Evolutionary conservation across 1,140 invertebrate species (phyloP).

Genomic region (Anadara kagoshimensis): DNA sequence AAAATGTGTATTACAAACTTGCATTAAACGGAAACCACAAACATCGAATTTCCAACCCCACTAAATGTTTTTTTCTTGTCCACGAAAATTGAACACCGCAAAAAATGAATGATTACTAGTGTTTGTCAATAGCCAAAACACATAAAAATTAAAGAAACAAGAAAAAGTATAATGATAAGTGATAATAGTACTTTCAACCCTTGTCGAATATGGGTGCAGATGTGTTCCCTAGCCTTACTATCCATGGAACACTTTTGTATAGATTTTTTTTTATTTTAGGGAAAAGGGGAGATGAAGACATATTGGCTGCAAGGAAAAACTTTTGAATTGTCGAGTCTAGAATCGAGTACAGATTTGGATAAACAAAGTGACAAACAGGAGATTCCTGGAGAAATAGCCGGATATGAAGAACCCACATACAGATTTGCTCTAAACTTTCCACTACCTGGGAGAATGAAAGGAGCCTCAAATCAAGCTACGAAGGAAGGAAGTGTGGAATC

Average conservation of each 20-base stretch:
- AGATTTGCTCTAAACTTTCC: background rate
- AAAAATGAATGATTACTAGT: no score
- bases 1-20: no score
- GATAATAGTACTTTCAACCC: no score
- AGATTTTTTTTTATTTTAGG: conserved; percentile 30
- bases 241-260: background rate
- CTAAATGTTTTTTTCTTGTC: no score
- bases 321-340: background rate
- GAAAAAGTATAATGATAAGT: no score
- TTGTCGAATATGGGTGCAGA: no score
- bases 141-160: no score
- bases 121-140: no score
- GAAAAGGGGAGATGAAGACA: conserved; percentile 52
- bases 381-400: background rate
- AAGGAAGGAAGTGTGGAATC: background rate
- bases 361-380: background rate
- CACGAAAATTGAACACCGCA: no score
- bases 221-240: no score
- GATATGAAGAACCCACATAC: conserved; percentile 1
- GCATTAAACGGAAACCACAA: no score
- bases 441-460: background rate
- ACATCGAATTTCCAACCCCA: no score
- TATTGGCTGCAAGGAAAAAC: conserved; percentile 44
- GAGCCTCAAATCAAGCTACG: background rate
- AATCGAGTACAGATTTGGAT: background rate